phyloP scores from a whole-genome alignment of 2,113 vertebrate species.

The Silurus meridionalis region DNA sequence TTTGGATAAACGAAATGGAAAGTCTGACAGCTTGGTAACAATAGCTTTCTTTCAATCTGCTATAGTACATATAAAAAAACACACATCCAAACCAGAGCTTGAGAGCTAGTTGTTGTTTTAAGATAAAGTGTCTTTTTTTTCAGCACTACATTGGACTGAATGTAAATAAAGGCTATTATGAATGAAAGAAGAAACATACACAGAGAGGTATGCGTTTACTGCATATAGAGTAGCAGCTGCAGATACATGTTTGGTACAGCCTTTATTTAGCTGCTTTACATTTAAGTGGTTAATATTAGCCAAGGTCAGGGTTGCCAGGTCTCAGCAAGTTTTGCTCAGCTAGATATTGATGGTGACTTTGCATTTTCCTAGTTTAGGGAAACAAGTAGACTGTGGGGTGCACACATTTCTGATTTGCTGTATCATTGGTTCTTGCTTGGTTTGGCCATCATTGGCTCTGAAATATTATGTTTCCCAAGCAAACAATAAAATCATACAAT shows the following conservation, averaged over 20 bases:
- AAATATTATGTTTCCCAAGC: background rate
- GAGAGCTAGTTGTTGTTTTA: conserved; percentile 1
- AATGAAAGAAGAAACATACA: conserved; percentile 4
- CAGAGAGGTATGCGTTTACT: background rate
- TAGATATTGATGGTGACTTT: background rate
- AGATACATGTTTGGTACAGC: background rate
- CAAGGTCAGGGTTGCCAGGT: background rate
- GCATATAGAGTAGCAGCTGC: background rate
- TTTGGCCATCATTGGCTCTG: background rate
- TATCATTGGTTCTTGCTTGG: background rate
- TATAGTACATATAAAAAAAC: background rate
- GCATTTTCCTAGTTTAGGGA: background rate
- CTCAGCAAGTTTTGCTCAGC: background rate
- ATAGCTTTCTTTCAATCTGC: conserved; percentile 29
- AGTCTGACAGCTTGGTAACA: conserved; percentile 43
- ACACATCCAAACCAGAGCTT: background rate
- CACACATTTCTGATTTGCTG: background rate
- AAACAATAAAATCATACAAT: background rate
- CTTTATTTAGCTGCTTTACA: background rate
- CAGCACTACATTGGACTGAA: background rate
- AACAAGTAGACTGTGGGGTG: background rate
- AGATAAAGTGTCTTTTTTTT: conserved; percentile 39
- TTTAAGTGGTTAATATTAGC: background rate
- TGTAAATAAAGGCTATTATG: conserved; percentile 26
- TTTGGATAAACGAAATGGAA: conserved; percentile 15